phyloP scores from a whole-genome alignment of 2,888 invertebrate genomes.

The Nycteola revayana region DNA sequence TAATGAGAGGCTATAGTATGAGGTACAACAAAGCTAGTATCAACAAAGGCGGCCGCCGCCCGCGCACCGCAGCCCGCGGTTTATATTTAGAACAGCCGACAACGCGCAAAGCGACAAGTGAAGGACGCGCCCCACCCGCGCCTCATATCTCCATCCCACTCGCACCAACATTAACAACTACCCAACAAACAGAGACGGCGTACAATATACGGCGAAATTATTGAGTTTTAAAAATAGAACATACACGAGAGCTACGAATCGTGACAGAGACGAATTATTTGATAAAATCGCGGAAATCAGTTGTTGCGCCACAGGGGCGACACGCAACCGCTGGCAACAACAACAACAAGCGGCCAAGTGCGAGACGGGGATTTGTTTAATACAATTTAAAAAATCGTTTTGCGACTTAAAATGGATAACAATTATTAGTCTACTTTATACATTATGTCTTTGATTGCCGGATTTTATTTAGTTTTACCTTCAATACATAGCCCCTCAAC shows the following conservation, averaged over 20 bases:
- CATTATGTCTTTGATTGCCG: too few species aligned
- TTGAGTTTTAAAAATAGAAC: constrained; percentile 64
- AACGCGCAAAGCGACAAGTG: constrained; percentile 61
- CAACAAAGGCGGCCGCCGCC: constrained; percentile 38
- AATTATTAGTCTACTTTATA: too few species aligned
- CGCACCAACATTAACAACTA: constrained; percentile 22
- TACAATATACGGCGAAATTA: constrained; percentile 50
- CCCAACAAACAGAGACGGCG: constrained; percentile 35
- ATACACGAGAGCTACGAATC: constrained; percentile 63
- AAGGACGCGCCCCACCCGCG: constrained; percentile 62
- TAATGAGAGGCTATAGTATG: constrained; percentile 13
- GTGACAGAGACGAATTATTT: constrained; percentile 42
- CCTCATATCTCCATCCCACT: constrained; percentile 36
- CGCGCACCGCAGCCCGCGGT: constrained; percentile 28
- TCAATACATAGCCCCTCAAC: too few species aligned
- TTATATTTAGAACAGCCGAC: constrained; percentile 53
- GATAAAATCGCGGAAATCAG: constrained; percentile 42
- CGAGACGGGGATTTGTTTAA: too few species aligned
- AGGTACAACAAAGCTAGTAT: constrained; percentile 41
- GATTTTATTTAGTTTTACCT: too few species aligned
- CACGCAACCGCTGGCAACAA: too few species aligned
- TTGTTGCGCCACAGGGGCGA: constrained; percentile 2
- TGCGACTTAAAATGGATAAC: too few species aligned
- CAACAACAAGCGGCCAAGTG: too few species aligned
- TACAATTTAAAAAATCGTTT: too few species aligned